Conservation (phyloP, 2,797 vertebrate species). For the Gymnoscopelus microlampas region DNA sequence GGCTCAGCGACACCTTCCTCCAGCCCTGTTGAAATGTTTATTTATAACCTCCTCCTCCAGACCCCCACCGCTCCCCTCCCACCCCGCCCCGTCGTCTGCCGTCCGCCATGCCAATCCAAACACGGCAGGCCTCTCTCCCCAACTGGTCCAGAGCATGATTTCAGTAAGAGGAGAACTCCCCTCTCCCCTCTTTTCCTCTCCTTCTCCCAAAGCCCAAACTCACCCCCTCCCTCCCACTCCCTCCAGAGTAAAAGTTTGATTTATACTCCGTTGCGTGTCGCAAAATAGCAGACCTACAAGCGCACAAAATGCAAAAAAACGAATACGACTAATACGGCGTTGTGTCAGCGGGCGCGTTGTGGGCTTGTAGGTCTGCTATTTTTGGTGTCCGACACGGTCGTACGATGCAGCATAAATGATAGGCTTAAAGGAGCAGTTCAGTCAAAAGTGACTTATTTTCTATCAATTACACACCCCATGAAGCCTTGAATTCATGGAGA, state of each 20-base stretch:
- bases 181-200: conserved; percentile 4
- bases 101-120: conserved; percentile 88
- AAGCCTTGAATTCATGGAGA: too few relatives aligned
- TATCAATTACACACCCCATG: too few relatives aligned
- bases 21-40: conserved; percentile 86
- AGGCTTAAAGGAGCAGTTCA: too few relatives aligned
- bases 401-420: too few relatives aligned
- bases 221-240: conserved; percentile 48
- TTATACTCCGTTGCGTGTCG: too few relatives aligned
- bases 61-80: conserved; percentile 67
- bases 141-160: conserved; percentile 81
- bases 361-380: too few relatives aligned
- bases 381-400: too few relatives aligned
- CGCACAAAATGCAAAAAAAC: too few relatives aligned
- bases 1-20: conserved; percentile 84
- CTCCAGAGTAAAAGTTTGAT: conserved; percentile 56
- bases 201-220: conserved; percentile 35
- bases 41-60: conserved; percentile 83
- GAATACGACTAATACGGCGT: too few relatives aligned
- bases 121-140: conserved; percentile 79
- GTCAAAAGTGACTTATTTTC: too few relatives aligned
- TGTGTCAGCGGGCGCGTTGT: too few relatives aligned
- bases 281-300: too few relatives aligned
- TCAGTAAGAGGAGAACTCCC: conserved; percentile 81
- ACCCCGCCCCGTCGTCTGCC: conserved; percentile 57